Evolutionary conservation across 2,113 vertebrate species (phyloP).

Genomic region (Strix uralensis): DNA sequence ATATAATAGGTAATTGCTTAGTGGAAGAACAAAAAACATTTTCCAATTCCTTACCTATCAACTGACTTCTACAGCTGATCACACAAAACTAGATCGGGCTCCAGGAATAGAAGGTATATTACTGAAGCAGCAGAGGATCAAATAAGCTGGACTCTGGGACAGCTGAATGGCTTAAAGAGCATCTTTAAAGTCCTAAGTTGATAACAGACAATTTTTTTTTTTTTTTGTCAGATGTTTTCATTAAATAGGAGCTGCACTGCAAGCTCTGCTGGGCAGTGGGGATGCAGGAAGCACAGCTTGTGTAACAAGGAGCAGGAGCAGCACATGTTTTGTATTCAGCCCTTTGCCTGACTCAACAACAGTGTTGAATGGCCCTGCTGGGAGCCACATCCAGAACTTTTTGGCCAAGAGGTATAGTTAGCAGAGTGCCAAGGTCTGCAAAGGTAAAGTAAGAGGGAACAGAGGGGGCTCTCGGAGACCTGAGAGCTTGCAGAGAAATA

Average conservation of each 20-base stretch:
- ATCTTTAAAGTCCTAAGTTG: not conserved
- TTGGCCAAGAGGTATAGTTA: not conserved
- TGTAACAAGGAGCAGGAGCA: slow-evolving; percentile 10
- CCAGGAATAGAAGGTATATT: not conserved
- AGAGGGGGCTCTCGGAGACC: not conserved
- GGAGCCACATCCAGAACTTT: not conserved
- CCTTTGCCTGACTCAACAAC: not conserved
- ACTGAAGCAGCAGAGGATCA: not conserved
- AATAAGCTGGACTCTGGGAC: not conserved
- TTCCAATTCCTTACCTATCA: not conserved
- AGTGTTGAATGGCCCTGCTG: not conserved
- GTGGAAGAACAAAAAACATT: not conserved
- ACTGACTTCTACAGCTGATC: not conserved
- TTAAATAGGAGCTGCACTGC: not conserved
- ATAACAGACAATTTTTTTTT: not conserved
- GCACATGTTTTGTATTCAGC: slow-evolving; percentile 21
- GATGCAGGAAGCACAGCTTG: not conserved
- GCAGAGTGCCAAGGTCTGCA: not conserved
- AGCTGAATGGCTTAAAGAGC: not conserved
- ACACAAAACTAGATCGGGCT: not conserved
- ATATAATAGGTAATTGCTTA: not conserved
- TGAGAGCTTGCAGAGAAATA: not conserved
- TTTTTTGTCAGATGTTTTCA: not conserved
- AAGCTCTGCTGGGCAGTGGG: not conserved
- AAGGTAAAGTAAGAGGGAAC: slow-evolving; percentile 13